Conservation (phyloP, 2,113 vertebrate genomes). For the Hylia prasina region DNA sequence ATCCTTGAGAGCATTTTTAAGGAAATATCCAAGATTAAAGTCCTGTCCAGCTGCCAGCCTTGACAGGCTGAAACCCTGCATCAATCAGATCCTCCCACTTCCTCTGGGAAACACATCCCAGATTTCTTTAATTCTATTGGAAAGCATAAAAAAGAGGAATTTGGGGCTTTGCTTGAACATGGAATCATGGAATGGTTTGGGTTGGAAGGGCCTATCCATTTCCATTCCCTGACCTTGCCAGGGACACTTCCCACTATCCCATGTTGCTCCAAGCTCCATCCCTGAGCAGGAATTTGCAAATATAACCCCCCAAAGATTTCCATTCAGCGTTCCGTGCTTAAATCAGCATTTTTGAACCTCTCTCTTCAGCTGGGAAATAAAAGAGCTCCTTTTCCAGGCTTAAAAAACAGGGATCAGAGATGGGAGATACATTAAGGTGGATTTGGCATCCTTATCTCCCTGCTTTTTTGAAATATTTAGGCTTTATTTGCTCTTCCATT, state of each 20-base stretch:
- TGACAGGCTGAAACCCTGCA: no score
- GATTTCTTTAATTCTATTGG: neutral
- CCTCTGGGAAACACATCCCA: neutral
- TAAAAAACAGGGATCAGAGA: neutral
- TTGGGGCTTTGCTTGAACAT: neutral
- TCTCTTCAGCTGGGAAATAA: neutral
- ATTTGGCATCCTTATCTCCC: neutral
- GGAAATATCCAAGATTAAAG: neutral
- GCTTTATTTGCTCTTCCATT: constrained; percentile 14
- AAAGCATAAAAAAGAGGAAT: neutral
- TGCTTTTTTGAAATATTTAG: constrained; percentile 14
- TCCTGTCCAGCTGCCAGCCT: neutral
- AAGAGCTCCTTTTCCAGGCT: neutral
- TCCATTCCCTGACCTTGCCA: neutral
- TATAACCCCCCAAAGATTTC: neutral
- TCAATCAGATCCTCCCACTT: neutral
- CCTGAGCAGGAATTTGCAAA: neutral
- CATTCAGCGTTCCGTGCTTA: neutral
- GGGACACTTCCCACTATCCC: neutral
- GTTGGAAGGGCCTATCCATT: neutral
- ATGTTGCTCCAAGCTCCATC: neutral
- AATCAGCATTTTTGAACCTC: neutral
- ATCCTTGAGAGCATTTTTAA: neutral
- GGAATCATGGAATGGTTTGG: neutral
- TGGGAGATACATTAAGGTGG: neutral